phyloP scores from a whole-genome alignment of 2,888 invertebrate species.

The Cephus nigrinus region DNA sequence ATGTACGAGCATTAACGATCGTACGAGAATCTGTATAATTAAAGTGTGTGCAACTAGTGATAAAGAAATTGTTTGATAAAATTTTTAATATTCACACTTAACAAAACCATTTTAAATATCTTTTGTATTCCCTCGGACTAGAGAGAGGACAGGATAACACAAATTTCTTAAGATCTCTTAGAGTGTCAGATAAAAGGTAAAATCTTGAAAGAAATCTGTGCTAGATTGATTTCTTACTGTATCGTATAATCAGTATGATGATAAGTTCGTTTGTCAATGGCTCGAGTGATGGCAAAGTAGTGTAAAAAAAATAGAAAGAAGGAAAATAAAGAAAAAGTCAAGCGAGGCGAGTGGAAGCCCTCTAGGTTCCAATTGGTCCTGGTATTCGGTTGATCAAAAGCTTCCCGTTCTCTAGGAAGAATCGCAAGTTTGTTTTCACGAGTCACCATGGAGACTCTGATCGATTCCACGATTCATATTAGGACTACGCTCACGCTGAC shows the following conservation, averaged over 20 bases:
- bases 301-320: neutral
- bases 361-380: neutral
- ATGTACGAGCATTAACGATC: neutral
- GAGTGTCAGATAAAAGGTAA: neutral
- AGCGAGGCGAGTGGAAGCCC: neutral
- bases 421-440: constrained; percentile 22
- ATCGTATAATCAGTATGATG: neutral
- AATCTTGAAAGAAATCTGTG: neutral
- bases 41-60: neutral
- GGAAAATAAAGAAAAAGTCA: neutral
- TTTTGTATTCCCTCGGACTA: neutral
- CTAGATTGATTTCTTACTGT: neutral
- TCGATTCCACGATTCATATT: constrained; percentile 22
- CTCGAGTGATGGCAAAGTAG: neutral
- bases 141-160: neutral
- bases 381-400: neutral
- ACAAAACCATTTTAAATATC: neutral
- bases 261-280: neutral
- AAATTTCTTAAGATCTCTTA: neutral
- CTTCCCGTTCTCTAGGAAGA: neutral
- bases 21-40: neutral
- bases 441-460: constrained; percentile 18
- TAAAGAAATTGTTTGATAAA: neutral
- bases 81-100: neutral
- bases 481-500: constrained; percentile 10